These are phyloP conservation scores for Corydoras maculifer DNA, from an alignment of 2,113 vertebrate species.

Conservation along the genomic window DNA sequence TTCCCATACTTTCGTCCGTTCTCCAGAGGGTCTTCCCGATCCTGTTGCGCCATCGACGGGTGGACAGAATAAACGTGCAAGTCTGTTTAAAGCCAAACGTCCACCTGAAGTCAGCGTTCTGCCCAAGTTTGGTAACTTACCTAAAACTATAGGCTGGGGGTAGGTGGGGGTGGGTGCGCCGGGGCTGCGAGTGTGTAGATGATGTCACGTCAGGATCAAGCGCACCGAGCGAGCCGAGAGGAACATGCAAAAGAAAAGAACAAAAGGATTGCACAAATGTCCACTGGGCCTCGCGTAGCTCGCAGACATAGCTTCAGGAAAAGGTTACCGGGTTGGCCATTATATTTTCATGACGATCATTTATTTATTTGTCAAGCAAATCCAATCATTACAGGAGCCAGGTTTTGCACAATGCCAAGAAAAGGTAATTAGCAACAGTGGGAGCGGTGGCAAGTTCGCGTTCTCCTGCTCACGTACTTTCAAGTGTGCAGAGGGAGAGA, in stretches of 20 bases:
- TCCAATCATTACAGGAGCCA: slow-evolving; percentile 64
- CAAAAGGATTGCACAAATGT: slow-evolving; percentile 39
- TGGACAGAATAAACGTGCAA: no score
- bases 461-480: slow-evolving; percentile 53
- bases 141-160: background rate
- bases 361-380: slow-evolving; percentile 73
- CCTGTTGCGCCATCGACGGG: no score
- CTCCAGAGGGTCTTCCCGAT: no score
- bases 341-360: slow-evolving; percentile 68
- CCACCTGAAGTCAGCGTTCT: background rate
- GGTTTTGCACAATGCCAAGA: slow-evolving; percentile 57
- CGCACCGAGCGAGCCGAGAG: slow-evolving; percentile 15
- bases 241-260: slow-evolving; percentile 34
- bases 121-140: slow-evolving; percentile 3
- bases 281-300: slow-evolving; percentile 37
- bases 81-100: background rate
- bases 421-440: slow-evolving; percentile 70
- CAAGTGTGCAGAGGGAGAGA: slow-evolving; percentile 55
- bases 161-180: background rate
- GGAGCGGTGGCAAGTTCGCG: slow-evolving; percentile 64
- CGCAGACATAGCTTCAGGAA: slow-evolving; percentile 48
- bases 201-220: slow-evolving; percentile 10
- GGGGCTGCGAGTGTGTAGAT: slow-evolving; percentile 16
- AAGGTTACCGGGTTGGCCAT: slow-evolving; percentile 61
- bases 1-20: no score